A percentile compares a stretch with the other conserved stretches of the same genome.
These are phyloP conservation scores for Mormoops blainvillei DNA, from an alignment of 2,113 vertebrate species.

Conservation along the genomic window DNA sequence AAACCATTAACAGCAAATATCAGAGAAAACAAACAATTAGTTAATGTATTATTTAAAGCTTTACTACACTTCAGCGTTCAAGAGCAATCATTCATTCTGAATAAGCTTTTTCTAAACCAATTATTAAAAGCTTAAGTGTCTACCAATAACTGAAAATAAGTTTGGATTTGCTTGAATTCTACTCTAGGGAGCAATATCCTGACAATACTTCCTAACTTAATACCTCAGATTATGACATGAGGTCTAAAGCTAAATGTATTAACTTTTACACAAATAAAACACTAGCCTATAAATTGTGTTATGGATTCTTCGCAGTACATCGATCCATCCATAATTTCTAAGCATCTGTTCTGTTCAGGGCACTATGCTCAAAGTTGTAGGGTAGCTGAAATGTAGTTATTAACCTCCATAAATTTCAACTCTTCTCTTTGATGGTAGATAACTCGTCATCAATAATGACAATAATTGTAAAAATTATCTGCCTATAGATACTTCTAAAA, in stretches of 20 bases:
- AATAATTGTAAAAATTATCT: background rate
- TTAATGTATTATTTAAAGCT: conserved; percentile 58
- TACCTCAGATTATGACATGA: background rate
- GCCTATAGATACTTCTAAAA: background rate
- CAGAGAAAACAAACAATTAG: conserved; percentile 44
- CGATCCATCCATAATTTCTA: background rate
- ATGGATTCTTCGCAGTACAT: background rate
- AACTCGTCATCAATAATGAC: background rate
- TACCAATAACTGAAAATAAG: conserved; percentile 43
- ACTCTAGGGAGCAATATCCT: conserved; percentile 5
- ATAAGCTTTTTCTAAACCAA: background rate
- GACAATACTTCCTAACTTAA: conserved; percentile 17
- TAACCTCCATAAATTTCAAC: background rate
- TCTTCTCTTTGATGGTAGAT: background rate
- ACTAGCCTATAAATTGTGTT: background rate
- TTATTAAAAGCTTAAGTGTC: conserved; percentile 61
- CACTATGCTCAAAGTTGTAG: background rate
- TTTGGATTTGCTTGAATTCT: conserved; percentile 38
- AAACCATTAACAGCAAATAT: conserved; percentile 22
- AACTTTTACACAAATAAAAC: conserved; percentile 19
- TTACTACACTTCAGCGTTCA: conserved; percentile 27
- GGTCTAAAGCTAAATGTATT: conserved; percentile 20
- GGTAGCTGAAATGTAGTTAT: background rate
- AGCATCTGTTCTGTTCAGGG: background rate
- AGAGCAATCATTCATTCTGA: conserved; percentile 43